Evolutionary conservation across 2,113 vertebrate species (phyloP).

Genomic region (Merops nubicus): DNA sequence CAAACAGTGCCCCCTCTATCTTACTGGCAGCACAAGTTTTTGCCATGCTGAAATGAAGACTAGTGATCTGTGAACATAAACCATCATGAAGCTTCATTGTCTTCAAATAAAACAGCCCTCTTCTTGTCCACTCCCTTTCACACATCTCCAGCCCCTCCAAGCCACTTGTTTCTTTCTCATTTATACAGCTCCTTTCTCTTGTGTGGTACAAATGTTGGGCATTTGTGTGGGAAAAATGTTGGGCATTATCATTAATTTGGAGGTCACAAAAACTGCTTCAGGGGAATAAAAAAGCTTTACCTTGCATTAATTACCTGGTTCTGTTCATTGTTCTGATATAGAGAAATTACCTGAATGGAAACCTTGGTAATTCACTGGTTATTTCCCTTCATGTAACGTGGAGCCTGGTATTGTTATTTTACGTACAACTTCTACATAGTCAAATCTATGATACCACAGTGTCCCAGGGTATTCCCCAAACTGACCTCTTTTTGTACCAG

Average conservation of each 20-base stretch:
- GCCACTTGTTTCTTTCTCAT: neutral
- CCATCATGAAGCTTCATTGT: neutral
- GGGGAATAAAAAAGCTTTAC: neutral
- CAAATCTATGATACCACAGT: neutral
- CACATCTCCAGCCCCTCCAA: neutral
- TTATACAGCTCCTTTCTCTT: neutral
- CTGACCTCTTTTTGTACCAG: neutral
- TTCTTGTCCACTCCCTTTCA: neutral
- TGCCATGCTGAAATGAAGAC: neutral
- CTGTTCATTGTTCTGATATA: neutral
- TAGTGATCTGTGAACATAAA: neutral
- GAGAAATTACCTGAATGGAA: neutral
- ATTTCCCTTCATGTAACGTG: neutral
- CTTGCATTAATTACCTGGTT: neutral
- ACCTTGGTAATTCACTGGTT: neutral
- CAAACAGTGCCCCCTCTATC: neutral
- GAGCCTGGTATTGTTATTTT: neutral
- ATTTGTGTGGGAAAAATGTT: neutral
- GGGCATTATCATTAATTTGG: too few species aligned
- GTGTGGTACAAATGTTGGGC: neutral
- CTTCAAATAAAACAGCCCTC: neutral
- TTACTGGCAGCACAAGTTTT: neutral
- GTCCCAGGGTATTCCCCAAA: neutral
- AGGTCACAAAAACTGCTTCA: neutral
- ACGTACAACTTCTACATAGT: fast-evolving